Conservation (phyloP, 2,797 vertebrate species). For the Malacoraja senta region DNA sequence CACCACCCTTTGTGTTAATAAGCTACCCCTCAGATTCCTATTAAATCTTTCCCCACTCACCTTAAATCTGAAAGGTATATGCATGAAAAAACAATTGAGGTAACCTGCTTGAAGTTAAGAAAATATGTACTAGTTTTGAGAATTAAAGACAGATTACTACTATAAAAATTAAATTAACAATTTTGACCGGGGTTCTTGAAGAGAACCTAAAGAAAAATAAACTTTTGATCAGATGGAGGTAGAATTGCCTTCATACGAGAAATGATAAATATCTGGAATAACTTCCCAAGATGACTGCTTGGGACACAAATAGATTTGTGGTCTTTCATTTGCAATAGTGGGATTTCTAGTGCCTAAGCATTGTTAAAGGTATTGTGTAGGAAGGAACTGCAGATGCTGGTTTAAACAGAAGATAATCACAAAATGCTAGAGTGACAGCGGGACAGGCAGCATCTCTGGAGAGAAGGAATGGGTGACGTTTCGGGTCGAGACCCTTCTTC, state of each 20-base stretch:
- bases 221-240: background rate
- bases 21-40: too few species aligned
- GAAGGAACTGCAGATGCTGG: too few species aligned
- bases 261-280: background rate
- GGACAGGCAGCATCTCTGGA: too few species aligned
- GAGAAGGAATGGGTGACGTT: too few species aligned
- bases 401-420: too few species aligned
- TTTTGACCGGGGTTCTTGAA: background rate
- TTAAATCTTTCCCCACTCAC: too few species aligned
- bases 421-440: too few species aligned
- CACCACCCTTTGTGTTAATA: too few species aligned
- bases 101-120: background rate
- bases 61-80: background rate
- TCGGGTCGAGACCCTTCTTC: too few species aligned
- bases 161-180: background rate
- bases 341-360: too few species aligned
- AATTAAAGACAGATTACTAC: background rate
- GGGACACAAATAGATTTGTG: background rate
- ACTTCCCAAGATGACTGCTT: background rate
- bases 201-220: background rate
- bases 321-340: background rate
- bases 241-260: background rate
- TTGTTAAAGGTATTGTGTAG: too few species aligned
- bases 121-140: background rate
- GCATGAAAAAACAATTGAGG: background rate